Base-by-base conservation (phyloP, 2,113 vertebrate species). In the Vanacampus margaritifer region DNA sequence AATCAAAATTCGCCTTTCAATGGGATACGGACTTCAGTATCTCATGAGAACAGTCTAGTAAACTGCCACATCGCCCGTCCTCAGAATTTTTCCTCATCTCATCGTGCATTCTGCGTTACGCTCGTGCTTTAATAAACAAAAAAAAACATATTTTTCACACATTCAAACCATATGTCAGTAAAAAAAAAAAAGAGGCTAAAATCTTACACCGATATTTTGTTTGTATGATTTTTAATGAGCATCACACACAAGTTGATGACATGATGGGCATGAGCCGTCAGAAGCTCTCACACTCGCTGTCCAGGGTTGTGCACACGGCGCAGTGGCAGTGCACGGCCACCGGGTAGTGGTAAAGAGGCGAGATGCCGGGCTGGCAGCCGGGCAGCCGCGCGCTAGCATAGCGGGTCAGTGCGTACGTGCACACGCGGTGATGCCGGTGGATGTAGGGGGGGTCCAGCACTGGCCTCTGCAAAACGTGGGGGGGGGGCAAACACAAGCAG, bases 221-320 rank as follows among this genome's bases (percentile, higher is more conserved):
- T 67, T 69, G 51, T 23, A 65, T 39, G 0, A 8, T 64, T 78
- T 39, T 77, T 71, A 75, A 67, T 65, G 58, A 14, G 21, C 48
- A 23, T 51, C 48, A 23, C 48, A 51, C 28, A 64, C 5, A 35
- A 8, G 1, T 39, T 60, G 54, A n/a, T 53, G 4, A 28, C 26
- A 17, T 5, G 16, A 41, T 3, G 14, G 21, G 19, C 45, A 21
- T 21, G 17, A 7, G 45, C 17, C 1, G 1, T 91, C 75, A 91
- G 76, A 90, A 91, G 45, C 90, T 90, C 78, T 93, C 88, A 46
- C 91, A 92, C 81, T 91, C 92, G 0, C 88, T 92, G 84, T 93
- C 88, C 76, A 80, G 80, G 4, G 89, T 81, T 75, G 88, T 90
- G 87, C 90, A 92, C 64, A 75, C 51, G 8, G 79, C 72, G 39